Evolutionary conservation across 2,888 invertebrate species (phyloP), one percentile per base, ranked within the genome.

Genomic region (Nomada goodeniana): DNA sequence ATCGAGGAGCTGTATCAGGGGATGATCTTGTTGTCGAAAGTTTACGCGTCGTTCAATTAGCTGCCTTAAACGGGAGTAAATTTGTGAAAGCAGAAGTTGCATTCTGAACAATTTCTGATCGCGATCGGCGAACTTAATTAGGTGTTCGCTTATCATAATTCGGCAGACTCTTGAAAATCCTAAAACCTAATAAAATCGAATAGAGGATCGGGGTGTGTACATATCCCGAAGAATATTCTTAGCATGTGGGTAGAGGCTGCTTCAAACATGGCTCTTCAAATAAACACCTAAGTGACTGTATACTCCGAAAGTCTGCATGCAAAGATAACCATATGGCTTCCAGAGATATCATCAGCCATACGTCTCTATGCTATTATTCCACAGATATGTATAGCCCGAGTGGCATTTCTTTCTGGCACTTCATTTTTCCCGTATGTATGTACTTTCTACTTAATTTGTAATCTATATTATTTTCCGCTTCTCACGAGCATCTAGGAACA

Each of bases 131-230:
- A 18, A 61, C 74, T 81, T 65, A 69, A 82, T 77, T 73, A 61
- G 59, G 59, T 70, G 53, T 69, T 76, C 80, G 79, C 78, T 80
- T 80, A 87, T 82, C 78, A 29, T 47, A 77, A 86, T 88, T 65
- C 75, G 53, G 23, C 65, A 71, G 80, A 78, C 70, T 86, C 85
- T 53, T 72, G 88, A 89, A 90, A 91, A 91, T 91, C 87, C 89
- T 92, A 91, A 93, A 92, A 92, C 88, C 92, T 91, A 93, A 93
- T 93, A 93, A 93, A 93, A 93, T 93, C 93, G 90, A 93, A 93
- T 93, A 93, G 91, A 93, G 84, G 84, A 84, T 84, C 85, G 74
- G 87, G 84, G 86, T 90, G 87, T 93, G 89, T 92, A 92, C 89
- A 91, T 86, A 90, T 88, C 84, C 81, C 74, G 82, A 85, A 88